Evolutionary conservation across 2,797 vertebrate species (phyloP).

Genomic region (Lates japonicus): DNA sequence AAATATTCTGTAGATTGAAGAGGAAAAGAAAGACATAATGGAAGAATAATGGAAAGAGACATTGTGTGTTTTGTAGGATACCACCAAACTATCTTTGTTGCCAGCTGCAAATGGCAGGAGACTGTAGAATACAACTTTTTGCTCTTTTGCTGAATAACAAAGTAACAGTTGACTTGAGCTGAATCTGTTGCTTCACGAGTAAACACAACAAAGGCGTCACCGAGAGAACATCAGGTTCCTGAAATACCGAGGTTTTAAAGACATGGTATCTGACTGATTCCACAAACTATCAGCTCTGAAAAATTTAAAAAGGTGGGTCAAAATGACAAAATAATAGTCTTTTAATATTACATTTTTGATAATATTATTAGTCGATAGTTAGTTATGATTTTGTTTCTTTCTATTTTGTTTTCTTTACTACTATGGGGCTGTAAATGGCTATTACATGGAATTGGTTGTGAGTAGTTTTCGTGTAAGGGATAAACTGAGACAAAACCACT

Average conservation of each 20-base stretch:
- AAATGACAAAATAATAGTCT: too few species aligned
- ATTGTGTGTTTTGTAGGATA: neutral
- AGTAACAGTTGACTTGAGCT: slow-evolving; percentile 11
- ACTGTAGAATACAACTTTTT: neutral
- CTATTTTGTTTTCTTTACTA: neutral
- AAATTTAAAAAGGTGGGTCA: neutral
- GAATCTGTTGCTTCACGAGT: neutral
- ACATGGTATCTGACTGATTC: neutral
- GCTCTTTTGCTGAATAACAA: neutral
- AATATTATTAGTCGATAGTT: neutral
- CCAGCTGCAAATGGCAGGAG: slow-evolving; percentile 4
- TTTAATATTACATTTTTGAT: neutral
- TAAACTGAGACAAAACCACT: neutral
- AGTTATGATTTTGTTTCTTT: neutral
- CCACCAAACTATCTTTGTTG: slow-evolving; percentile 12
- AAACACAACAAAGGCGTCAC: slow-evolving; percentile 14
- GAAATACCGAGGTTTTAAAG: neutral
- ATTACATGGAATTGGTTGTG: neutral
- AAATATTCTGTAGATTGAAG: neutral
- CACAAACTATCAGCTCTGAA: neutral
- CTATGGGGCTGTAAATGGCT: neutral
- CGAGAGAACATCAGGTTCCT: neutral
- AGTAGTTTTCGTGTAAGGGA: neutral
- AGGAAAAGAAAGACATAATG: neutral
- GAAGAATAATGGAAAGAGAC: neutral